A percentile compares a stretch with the other conserved stretches of the same genome.
Evolutionary conservation across 2,888 invertebrate species (phyloP).

Genomic region (Lacanobia wlatinum): DNA sequence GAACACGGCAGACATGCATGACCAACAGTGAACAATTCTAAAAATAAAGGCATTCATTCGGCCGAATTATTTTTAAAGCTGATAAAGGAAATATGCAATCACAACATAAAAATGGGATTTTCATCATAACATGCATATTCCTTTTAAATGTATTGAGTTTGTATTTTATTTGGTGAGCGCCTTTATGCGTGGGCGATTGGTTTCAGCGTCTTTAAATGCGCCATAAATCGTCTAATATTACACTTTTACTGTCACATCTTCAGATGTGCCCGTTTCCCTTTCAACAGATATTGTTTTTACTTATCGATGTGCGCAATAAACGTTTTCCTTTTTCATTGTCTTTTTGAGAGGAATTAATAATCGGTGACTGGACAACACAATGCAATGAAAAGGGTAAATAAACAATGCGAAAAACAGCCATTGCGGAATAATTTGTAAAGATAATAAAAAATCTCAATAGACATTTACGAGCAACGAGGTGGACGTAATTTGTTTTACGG

Average conservation of each 20-base stretch:
- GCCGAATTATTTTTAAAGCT: constrained; percentile 60
- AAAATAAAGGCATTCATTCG: constrained; percentile 60
- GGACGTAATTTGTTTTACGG: constrained; percentile 68
- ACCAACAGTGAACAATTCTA: constrained; percentile 60
- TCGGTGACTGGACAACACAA: constrained; percentile 50
- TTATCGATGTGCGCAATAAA: constrained; percentile 31
- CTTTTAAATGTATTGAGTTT: constrained; percentile 64
- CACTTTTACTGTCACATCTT: constrained; percentile 74
- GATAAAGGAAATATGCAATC: constrained; percentile 60
- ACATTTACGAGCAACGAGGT: constrained; percentile 65
- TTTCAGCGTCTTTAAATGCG: constrained; percentile 76
- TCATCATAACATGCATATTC: constrained; percentile 52
- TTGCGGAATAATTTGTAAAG: constrained; percentile 58
- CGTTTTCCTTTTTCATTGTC: constrained; percentile 15
- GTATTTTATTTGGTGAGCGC: constrained; percentile 72
- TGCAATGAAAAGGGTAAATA: constrained; percentile 56
- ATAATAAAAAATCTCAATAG: constrained; percentile 64
- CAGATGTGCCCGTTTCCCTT: constrained; percentile 63
- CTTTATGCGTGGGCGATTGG: constrained; percentile 75
- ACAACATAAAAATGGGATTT: constrained; percentile 54
- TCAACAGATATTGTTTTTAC: constrained; percentile 35
- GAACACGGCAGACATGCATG: constrained; percentile 55
- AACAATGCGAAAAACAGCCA: constrained; percentile 40
- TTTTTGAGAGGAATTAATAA: constrained; percentile 55
- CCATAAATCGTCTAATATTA: constrained; percentile 80